Evolutionary conservation across 2,797 vertebrate genomes (phyloP).

Genomic region (Siniperca undulata): DNA sequence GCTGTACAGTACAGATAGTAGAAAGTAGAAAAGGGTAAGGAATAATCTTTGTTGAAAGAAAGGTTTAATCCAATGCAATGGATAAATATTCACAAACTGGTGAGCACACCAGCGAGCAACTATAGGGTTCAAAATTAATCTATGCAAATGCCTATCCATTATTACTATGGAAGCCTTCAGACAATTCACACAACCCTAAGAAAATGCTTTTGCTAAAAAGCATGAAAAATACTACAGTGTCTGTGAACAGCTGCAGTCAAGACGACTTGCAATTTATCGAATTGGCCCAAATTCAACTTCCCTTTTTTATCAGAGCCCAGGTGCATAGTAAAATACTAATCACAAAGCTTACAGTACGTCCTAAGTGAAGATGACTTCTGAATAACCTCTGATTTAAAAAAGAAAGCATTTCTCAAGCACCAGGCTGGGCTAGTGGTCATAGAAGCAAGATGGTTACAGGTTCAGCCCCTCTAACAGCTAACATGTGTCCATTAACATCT

Average conservation of each 20-base stretch:
- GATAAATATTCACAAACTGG: neutral
- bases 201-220: neutral
- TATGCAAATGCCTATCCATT: neutral
- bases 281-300: constrained; percentile 6
- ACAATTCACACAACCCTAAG: neutral
- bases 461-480: neutral
- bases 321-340: constrained; percentile 10
- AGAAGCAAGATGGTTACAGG: neutral
- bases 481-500: constrained; percentile 32
- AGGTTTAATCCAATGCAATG: neutral
- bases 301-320: neutral
- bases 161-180: constrained; percentile 8
- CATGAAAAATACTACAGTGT: neutral
- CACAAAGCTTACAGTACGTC: neutral
- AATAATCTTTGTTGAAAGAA: neutral
- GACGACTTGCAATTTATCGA: neutral
- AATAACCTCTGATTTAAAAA: constrained; percentile 16
- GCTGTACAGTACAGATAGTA: neutral
- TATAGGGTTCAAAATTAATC: neutral
- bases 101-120: neutral
- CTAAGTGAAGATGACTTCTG: neutral
- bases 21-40: neutral
- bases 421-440: neutral
- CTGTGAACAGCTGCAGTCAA: neutral
- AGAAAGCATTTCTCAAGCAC: neutral